Evolutionary conservation across 2,797 vertebrate genomes (phyloP).

Genomic region (Phalloptychus januarius): DNA sequence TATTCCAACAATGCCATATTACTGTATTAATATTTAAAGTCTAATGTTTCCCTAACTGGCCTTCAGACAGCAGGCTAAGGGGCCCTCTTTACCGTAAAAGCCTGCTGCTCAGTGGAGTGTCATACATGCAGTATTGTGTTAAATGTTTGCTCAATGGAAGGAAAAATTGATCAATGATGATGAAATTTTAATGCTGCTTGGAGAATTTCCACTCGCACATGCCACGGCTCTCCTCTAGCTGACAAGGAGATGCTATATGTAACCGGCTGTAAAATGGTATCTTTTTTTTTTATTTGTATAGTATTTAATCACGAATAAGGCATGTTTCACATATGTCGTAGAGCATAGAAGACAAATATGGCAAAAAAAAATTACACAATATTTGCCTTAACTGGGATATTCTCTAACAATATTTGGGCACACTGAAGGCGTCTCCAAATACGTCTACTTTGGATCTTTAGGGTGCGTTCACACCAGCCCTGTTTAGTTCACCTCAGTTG

Average conservation of each 20-base stretch:
- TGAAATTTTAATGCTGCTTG: not conserved
- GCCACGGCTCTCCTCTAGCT: not conserved
- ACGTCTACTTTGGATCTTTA: not conserved
- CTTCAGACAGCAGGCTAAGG: slow-evolving; percentile 69
- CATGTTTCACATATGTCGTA: not conserved
- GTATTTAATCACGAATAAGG: not conserved
- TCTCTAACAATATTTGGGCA: not conserved
- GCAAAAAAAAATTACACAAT: not conserved
- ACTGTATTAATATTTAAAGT: slow-evolving; percentile 83
- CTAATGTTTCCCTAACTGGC: slow-evolving; percentile 81
- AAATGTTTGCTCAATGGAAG: slow-evolving; percentile 13
- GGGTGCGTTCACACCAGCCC: not conserved
- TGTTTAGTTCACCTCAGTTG: too few relatives aligned
- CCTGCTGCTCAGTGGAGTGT: slow-evolving; percentile 35
- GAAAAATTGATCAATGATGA: not conserved
- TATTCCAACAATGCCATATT: slow-evolving; percentile 83
- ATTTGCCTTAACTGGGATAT: not conserved
- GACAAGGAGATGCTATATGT: not conserved
- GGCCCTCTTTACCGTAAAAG: slow-evolving; percentile 43
- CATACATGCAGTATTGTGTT: slow-evolving; percentile 25
- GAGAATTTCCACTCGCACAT: not conserved
- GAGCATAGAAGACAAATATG: not conserved
- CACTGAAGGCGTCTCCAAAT: not conserved
- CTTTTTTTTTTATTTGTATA: not conserved
- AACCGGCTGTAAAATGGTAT: not conserved